These are phyloP conservation scores for Taphrorychus bicolor DNA, from an alignment of 2,888 invertebrate genomes.

Conservation along the genomic window DNA sequence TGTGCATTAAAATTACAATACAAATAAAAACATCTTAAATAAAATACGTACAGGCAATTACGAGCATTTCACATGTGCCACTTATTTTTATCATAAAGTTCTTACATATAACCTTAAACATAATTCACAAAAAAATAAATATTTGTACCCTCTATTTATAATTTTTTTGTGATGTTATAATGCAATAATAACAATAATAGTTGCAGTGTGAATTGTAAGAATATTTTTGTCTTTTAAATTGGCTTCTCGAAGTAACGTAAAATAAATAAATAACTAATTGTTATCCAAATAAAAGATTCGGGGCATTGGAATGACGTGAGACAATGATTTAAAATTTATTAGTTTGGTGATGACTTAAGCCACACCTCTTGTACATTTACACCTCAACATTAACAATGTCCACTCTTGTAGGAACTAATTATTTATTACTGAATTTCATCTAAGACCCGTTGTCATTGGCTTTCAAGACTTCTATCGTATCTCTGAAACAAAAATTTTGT, in stretches of 20 bases:
- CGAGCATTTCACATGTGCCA: no score
- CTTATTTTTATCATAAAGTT: no score
- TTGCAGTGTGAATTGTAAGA: no score
- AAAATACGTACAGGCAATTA: neutral
- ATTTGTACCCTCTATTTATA: conserved; percentile 25
- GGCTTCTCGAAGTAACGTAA: no score
- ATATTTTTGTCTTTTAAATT: no score
- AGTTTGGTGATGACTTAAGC: neutral
- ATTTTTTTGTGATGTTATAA: neutral
- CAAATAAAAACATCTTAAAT: neutral
- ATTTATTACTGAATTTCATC: no score
- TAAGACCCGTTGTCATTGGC: neutral
- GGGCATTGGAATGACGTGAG: no score
- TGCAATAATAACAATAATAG: neutral
- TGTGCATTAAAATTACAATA: conserved; percentile 1
- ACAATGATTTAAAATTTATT: no score
- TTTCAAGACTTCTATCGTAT: neutral
- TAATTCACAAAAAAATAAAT: conserved; percentile 15
- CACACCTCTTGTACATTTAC: neutral
- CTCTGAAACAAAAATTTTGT: neutral
- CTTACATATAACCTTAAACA: neutral
- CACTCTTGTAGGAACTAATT: neutral
- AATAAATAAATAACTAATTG: no score
- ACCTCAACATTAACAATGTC: neutral
- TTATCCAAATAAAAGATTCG: no score